A percentile compares a stretch with the other conserved stretches of the same genome.
These are phyloP conservation scores for Tringa solitaria DNA, from an alignment of 2,113 vertebrate genomes.

Conservation along the genomic window DNA sequence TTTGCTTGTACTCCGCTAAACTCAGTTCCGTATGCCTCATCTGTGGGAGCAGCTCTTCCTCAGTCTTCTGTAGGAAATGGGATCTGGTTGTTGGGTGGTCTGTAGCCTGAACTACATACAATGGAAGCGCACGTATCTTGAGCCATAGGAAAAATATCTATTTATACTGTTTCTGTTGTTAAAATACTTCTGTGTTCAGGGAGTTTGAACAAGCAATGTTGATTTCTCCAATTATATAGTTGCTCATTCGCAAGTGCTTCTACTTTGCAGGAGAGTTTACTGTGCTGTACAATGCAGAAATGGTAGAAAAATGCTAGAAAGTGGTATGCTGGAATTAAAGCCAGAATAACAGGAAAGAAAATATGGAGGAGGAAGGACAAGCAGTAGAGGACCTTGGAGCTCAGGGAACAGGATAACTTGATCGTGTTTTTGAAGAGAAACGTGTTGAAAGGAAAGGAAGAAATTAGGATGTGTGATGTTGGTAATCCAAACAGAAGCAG, in stretches of 20 bases:
- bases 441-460: background rate
- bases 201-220: background rate
- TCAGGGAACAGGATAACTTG: background rate
- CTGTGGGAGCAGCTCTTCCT: background rate
- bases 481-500: background rate
- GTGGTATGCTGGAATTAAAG: background rate
- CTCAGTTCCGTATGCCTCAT: accelerated
- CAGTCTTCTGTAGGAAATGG: background rate
- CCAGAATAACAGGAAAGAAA: background rate
- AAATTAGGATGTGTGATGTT: background rate
- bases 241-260: background rate
- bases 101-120: background rate
- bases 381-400: background rate
- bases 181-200: background rate
- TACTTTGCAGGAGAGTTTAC: background rate
- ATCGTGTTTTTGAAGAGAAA: background rate
- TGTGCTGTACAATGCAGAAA: background rate
- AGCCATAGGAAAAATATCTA: background rate
- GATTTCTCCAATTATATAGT: background rate
- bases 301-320: background rate
- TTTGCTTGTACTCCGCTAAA: background rate
- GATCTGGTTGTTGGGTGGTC: background rate
- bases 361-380: background rate
- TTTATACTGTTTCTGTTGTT: background rate
- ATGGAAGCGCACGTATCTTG: accelerated